Evolutionary conservation across 2,888 invertebrate genomes (phyloP).

Genomic region (Augiades crinisus): DNA sequence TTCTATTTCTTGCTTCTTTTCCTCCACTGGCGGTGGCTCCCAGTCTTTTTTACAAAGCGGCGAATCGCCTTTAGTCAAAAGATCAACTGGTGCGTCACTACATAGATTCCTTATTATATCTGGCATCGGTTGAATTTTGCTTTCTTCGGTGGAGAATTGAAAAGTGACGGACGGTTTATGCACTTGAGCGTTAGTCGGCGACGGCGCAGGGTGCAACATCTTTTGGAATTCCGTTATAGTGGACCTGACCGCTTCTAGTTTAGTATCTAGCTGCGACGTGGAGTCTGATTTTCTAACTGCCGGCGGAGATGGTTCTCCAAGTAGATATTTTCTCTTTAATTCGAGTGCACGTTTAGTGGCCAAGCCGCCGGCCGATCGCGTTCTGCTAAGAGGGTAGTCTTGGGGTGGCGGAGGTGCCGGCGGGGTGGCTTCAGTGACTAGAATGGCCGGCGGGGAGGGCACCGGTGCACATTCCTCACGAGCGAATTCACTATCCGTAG

Average conservation of each 20-base stretch:
- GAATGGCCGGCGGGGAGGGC: slow-evolving; percentile 88
- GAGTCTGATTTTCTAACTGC: slow-evolving; percentile 91
- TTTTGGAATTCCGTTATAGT: slow-evolving; percentile 95
- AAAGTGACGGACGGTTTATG: slow-evolving; percentile 52
- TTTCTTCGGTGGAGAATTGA: slow-evolving; percentile 56
- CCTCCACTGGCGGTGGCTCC: slow-evolving; percentile 73
- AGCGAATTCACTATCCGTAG: slow-evolving; percentile 95
- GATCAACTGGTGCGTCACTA: slow-evolving; percentile 61
- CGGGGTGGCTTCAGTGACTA: slow-evolving; percentile 89
- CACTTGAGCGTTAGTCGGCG: slow-evolving; percentile 41
- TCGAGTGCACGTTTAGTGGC: slow-evolving; percentile 93
- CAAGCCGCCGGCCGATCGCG: slow-evolving; percentile 93
- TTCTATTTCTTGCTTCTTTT: slow-evolving; percentile 61
- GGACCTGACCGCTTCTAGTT: slow-evolving; percentile 91
- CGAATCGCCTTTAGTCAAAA: slow-evolving; percentile 59
- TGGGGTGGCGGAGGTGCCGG: slow-evolving; percentile 83
- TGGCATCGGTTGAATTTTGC: slow-evolving; percentile 81
- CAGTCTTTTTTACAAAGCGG: slow-evolving; percentile 53
- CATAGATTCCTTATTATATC: slow-evolving; percentile 78
- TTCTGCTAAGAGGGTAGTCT: slow-evolving; percentile 90
- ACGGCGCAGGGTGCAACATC: slow-evolving; percentile 88
- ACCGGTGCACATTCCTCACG: slow-evolving; percentile 88
- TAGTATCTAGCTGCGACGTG: slow-evolving; percentile 91
- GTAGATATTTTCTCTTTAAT: slow-evolving; percentile 91
- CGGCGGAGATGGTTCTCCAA: slow-evolving; percentile 86